Base-by-base conservation (phyloP, 2,113 vertebrate genomes). In the Cebus imitator region DNA sequence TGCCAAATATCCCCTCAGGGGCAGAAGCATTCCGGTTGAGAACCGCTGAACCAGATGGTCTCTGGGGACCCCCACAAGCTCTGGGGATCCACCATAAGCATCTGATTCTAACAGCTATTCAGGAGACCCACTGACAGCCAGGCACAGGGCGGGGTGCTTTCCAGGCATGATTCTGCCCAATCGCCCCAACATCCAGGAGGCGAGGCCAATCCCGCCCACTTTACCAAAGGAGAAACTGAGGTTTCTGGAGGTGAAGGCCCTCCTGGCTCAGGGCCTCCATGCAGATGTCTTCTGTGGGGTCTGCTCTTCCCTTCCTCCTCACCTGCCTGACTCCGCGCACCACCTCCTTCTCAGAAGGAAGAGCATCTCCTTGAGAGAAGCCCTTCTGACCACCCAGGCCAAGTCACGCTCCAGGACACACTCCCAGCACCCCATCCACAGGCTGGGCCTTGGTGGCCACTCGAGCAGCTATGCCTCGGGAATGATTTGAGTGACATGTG, bases 71-170 rank as follows among this genome's bases (percentile, higher is more conserved):
- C 30, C 87, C 17, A 3, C 1, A 9, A 43, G 21, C 32, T 70
- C 4, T 21, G 32, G n/a, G 72, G 75, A 30, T 37, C 81, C 25
- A 11, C 6, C 48, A 2, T 43, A 43, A 16, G 79, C 2, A 27
- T 25, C 76, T 6, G 45, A 27, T 20, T 55, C 52, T 25, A 70
- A 50, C 6, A 25, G 35, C 13, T 16, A 21, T 72, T 45, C 4
- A 8, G 64, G 30, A 35, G 52, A 40, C 10, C 37, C 55, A 0
- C 68, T 43, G 25, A 40, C 18, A 20, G 55, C 57, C 21, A 6
- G 66, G 8, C 12, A 1, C 12, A 0, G 16, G 17, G 48, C 35
- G 23, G 0, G 1, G n/a, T 2, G 5, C 88, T 70, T 11, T 45
- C 50, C 79, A 35, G 40, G 83, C 11, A 18, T 0, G 6, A 92